These are phyloP conservation scores for Lycia hirtaria DNA, from an alignment of 2,888 invertebrate species.

Conservation along the genomic window DNA sequence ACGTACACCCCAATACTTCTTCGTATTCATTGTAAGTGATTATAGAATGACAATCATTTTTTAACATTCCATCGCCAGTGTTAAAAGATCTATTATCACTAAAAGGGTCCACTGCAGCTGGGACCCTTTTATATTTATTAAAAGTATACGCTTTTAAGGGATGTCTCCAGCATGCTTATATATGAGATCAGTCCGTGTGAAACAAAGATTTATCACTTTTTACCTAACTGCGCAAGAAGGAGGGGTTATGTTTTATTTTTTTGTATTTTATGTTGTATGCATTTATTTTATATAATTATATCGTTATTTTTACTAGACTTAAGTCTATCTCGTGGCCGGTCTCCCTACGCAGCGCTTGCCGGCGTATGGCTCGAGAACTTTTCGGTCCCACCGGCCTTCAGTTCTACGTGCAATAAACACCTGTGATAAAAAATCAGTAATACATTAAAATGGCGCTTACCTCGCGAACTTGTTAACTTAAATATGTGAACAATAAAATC, in stretches of 20 bases:
- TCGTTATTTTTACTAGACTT: too few relatives aligned
- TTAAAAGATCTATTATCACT: constrained; percentile 12
- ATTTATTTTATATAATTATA: too few relatives aligned
- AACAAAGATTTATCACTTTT: too few relatives aligned
- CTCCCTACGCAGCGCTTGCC: too few relatives aligned
- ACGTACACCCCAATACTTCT: background rate
- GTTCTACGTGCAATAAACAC: too few relatives aligned
- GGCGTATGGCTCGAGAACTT: too few relatives aligned
- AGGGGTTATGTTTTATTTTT: too few relatives aligned
- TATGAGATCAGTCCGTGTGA: background rate
- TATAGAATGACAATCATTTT: constrained; percentile 21
- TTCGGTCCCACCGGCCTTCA: too few relatives aligned
- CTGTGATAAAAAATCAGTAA: too few relatives aligned
- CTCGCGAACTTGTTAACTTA: background rate
- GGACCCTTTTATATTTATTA: constrained; percentile 22
- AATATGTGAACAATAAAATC: background rate
- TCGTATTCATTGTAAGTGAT: constrained; percentile 11
- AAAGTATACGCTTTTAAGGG: background rate
- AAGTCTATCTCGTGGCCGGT: too few relatives aligned
- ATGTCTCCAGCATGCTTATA: background rate
- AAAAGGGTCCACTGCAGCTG: background rate
- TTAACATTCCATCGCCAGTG: constrained; percentile 9
- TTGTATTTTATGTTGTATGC: too few relatives aligned
- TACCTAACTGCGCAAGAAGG: too few relatives aligned
- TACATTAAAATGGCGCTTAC: background rate